phyloP scores from a whole-genome alignment of 2,888 invertebrate genomes.

The Tetragnatha montana region DNA sequence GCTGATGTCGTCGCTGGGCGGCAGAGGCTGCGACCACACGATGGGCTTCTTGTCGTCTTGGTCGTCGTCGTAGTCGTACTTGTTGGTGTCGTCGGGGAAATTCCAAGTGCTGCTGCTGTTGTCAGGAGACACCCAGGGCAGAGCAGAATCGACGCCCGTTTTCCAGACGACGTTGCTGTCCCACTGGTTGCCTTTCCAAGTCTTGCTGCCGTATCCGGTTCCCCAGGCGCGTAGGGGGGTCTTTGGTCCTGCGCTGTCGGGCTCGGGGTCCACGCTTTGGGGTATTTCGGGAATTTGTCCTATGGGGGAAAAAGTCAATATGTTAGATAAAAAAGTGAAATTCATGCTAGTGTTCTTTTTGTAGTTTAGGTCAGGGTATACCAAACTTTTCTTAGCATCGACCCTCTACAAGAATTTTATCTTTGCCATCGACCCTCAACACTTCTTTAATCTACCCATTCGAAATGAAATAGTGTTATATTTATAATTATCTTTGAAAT shows the following conservation, averaged over 20 bases:
- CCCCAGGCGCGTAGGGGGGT: slow-evolving; percentile 56
- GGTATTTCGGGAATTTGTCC: slow-evolving; percentile 4
- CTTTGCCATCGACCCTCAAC: no score
- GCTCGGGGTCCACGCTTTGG: not conserved
- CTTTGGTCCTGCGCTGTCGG: not conserved
- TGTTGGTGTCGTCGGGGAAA: slow-evolving; percentile 33
- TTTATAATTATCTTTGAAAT: no score
- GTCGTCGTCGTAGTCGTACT: not conserved
- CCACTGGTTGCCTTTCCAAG: slow-evolving; percentile 64
- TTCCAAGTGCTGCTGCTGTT: slow-evolving; percentile 32
- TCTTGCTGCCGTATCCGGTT: slow-evolving; percentile 67
- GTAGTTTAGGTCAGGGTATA: not conserved
- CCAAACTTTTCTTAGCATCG: no score
- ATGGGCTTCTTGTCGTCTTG: slow-evolving; percentile 17
- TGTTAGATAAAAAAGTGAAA: not conserved
- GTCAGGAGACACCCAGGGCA: slow-evolving; percentile 42
- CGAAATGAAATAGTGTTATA: no score
- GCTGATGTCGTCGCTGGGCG: slow-evolving; percentile 21
- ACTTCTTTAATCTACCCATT: no score
- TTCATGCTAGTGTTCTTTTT: not conserved
- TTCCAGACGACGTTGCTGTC: slow-evolving; percentile 67
- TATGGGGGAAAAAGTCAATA: not conserved
- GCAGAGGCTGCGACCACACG: slow-evolving; percentile 56
- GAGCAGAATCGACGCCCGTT: slow-evolving; percentile 37
- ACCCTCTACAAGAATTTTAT: no score